Conservation (phyloP, 2,797 vertebrate species). For the Scarus forsteni region DNA sequence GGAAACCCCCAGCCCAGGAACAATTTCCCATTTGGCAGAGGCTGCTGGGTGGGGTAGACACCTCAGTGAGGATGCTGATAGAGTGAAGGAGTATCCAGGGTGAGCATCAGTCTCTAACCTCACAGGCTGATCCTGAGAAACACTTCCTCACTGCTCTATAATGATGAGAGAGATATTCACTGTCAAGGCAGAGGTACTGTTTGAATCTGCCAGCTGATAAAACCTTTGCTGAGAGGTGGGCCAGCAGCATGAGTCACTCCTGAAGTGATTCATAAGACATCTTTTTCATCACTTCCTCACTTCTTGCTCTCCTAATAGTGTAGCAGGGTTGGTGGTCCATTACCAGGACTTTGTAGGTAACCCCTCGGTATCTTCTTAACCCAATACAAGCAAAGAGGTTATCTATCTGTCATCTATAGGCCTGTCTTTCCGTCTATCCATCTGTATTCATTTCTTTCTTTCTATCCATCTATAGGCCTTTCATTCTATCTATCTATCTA, state of each 20-base stretch:
- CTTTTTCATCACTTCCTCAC: background rate
- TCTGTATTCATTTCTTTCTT: too few species aligned
- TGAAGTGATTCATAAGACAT: background rate
- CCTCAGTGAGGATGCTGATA: slow-evolving; percentile 15
- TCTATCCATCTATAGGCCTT: too few species aligned
- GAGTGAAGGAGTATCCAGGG: slow-evolving; percentile 12
- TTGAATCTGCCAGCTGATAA: background rate
- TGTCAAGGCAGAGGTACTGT: background rate
- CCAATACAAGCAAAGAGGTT: too few species aligned
- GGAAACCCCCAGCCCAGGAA: slow-evolving; percentile 52
- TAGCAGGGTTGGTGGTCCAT: too few species aligned
- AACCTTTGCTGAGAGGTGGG: background rate
- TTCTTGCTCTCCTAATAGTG: background rate
- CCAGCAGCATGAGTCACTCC: background rate
- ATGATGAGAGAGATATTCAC: background rate
- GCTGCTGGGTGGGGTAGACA: slow-evolving; percentile 7
- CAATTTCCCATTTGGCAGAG: slow-evolving; percentile 23
- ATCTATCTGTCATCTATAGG: too few species aligned
- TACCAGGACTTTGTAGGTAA: too few species aligned
- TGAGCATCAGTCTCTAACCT: slow-evolving; percentile 12
- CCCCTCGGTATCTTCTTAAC: too few species aligned
- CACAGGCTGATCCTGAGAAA: background rate
- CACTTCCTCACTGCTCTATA: background rate
- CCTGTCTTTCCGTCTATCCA: too few species aligned
- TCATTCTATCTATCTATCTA: too few species aligned